phyloP scores from a whole-genome alignment of 2,888 invertebrate genomes.

The Hololepta plana region DNA sequence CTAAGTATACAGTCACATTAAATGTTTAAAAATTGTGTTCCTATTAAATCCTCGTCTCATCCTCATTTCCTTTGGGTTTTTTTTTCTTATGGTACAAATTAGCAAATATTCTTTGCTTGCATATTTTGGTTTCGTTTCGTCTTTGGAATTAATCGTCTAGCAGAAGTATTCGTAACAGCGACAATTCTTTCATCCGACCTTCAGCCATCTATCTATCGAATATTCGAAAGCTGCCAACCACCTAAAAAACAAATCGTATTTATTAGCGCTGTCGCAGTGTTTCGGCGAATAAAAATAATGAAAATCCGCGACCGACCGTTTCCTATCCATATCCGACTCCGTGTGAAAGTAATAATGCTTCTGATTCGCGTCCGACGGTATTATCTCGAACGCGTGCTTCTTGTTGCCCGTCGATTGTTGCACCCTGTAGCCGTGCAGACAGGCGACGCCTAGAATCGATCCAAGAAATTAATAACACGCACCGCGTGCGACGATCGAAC shows the following conservation, averaged over 20 bases:
- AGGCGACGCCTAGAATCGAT: conserved; percentile 57
- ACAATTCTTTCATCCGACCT: conserved; percentile 43
- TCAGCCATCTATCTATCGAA: conserved; percentile 87
- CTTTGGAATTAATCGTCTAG: too few species aligned
- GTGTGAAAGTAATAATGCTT: conserved; percentile 84
- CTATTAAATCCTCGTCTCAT: conserved; percentile 1
- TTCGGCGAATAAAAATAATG: neutral
- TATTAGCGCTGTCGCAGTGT: neutral
- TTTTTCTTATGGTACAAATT: too few species aligned
- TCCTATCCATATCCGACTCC: conserved; percentile 87
- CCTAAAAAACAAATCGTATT: conserved; percentile 33
- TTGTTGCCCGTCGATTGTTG: conserved; percentile 74
- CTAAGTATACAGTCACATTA: too few species aligned
- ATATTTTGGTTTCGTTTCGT: conserved; percentile 4
- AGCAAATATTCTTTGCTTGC: too few species aligned
- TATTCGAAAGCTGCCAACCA: conserved; percentile 90
- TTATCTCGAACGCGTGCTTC: conserved; percentile 80
- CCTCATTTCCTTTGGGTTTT: neutral
- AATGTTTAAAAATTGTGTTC: too few species aligned
- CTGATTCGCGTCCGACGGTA: conserved; percentile 73
- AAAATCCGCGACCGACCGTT: conserved; percentile 41
- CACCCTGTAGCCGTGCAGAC: conserved; percentile 85
- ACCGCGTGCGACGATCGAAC: neutral
- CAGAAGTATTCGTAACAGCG: too few species aligned
- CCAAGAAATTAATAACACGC: too few species aligned